Base-by-base conservation (phyloP, 2,888 invertebrate genomes). In the Plagodis pulveraria region DNA sequence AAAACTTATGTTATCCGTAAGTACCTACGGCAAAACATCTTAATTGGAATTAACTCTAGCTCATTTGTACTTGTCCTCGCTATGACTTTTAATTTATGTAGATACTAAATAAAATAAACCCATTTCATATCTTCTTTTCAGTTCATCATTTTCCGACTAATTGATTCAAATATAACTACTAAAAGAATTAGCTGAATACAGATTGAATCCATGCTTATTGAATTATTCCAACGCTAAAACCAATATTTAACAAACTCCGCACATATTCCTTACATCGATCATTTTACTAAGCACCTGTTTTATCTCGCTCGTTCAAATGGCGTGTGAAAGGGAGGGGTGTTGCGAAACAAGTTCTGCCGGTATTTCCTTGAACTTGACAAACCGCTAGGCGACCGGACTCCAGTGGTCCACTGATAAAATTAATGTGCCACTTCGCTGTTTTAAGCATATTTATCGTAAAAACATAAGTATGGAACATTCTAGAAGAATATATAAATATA, bases 311-410 rank as follows among this genome's bases (percentile, higher is more conserved):
- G 48, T 42, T 33, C 55, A 11, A 43, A 12, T 35, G 41, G 36
- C 10, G 72, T 59, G 71, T 55, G 74, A 75, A 49, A 58, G 69
- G 58, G 72, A 73, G 44, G 59, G 59, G 58, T 55, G 58, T 56
- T 34, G 65, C 66, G 65, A 68, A 79, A 81, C 81, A 66, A 70
- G 80, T 81, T 80, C 76, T 70, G 75, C 78, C 70, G 72, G 74
- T 69, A 66, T 72, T 58, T 70, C 81, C 80, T 81, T 81, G 82
- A 81, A 81, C 81, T 81, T 78, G 80, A 69, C 63, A 68, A 63
- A 76, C 78, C 74, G 78, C 76, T 81, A 74, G 71, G 69, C 54
- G 64, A 66, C 54, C 56, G 50, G 56, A 35, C 45, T 62, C 60
- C 67, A 70, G 51, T 46, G 60, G 56, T 36, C 46, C 52, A 50